Evolutionary conservation across 1,140 invertebrate genomes (phyloP).

Genomic region (Samia ricini): DNA sequence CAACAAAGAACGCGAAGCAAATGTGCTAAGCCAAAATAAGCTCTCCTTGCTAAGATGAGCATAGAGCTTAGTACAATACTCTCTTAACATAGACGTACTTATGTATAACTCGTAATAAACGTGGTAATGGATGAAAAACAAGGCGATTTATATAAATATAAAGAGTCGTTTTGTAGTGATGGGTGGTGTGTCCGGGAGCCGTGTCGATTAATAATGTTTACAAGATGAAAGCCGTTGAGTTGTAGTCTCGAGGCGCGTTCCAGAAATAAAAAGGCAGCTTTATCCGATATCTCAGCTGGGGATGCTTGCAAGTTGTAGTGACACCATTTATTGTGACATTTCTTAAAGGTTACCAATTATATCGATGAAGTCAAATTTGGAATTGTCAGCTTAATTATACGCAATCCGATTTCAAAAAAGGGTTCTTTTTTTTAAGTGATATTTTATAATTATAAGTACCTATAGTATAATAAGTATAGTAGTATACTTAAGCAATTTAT

Average conservation of each 20-base stretch:
- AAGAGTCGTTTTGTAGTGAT: neutral
- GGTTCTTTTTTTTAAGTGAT: too few species aligned
- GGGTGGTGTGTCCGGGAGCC: slow-evolving; percentile 53
- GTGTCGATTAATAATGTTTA: slow-evolving; percentile 76
- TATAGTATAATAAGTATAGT: too few species aligned
- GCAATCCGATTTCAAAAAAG: too few species aligned
- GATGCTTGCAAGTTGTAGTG: slow-evolving; percentile 50
- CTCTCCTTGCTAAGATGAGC: neutral
- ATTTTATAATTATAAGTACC: too few species aligned
- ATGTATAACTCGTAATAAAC: neutral
- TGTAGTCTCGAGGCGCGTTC: slow-evolving; percentile 67
- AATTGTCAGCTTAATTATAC: too few species aligned
- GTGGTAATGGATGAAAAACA: slow-evolving; percentile 24
- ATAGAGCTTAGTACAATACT: neutral
- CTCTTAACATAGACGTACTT: neutral
- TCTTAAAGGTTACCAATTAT: too few species aligned
- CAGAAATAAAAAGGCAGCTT: slow-evolving; percentile 73
- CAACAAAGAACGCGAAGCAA: slow-evolving; percentile 56
- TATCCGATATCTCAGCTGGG: slow-evolving; percentile 69
- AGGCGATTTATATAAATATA: neutral
- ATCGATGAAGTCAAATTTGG: too few species aligned
- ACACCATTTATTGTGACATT: slow-evolving; percentile 28
- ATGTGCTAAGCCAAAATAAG: slow-evolving; percentile 40
- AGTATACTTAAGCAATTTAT: too few species aligned
- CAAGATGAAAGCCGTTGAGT: slow-evolving; percentile 73